phyloP scores from a whole-genome alignment of 2,888 invertebrate genomes.

The Phengaris alcon region DNA sequence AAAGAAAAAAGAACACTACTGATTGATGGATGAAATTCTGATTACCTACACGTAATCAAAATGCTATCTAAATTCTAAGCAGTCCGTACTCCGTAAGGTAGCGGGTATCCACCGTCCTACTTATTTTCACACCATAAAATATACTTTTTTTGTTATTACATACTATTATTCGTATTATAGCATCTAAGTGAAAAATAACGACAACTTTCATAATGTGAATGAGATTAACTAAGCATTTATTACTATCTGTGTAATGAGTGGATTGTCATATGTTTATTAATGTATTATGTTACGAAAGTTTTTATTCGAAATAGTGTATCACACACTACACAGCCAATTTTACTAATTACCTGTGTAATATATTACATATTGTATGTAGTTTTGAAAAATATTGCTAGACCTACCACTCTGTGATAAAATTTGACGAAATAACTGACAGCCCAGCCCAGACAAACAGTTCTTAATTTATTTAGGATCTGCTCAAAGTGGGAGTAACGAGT shows the following conservation, averaged over 20 bases:
- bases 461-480: too few species aligned
- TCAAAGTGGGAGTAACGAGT: too few species aligned
- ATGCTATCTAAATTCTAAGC: neutral
- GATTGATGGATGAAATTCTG: constrained; percentile 4
- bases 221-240: neutral
- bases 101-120: constrained; percentile 30
- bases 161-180: constrained; percentile 13
- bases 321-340: too few species aligned
- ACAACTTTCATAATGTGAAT: neutral
- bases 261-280: too few species aligned
- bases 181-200: constrained; percentile 3
- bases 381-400: too few species aligned
- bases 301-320: too few species aligned
- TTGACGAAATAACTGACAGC: too few species aligned
- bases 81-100: neutral
- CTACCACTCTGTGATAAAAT: too few species aligned
- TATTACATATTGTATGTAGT: too few species aligned
- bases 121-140: constrained; percentile 29
- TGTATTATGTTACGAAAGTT: too few species aligned
- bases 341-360: too few species aligned
- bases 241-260: neutral
- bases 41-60: constrained; percentile 5
- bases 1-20: neutral
- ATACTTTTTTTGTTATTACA: constrained; percentile 20
- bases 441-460: too few species aligned